phyloP scores from a whole-genome alignment of 2,113 vertebrate species.

The Callaeas wilsoni region DNA sequence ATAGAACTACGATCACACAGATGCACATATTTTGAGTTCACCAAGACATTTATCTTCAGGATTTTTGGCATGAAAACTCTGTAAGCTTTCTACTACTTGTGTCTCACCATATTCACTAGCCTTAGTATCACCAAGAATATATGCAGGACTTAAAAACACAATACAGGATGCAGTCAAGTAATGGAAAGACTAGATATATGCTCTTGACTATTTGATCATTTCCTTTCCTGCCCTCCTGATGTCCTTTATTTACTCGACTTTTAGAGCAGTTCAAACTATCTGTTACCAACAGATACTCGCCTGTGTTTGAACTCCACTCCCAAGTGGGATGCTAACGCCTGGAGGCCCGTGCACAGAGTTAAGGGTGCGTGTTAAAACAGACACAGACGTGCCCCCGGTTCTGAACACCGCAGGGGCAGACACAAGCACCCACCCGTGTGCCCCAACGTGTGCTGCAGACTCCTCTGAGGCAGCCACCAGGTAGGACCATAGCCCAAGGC shows the following conservation, averaged over 20 bases:
- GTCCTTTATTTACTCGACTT: neutral
- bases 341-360: neutral
- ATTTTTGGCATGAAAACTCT: neutral
- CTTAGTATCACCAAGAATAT: neutral
- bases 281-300: neutral
- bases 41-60: neutral
- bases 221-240: neutral
- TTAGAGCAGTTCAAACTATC: neutral
- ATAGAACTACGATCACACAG: neutral
- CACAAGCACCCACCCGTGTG: neutral
- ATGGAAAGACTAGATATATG: neutral
- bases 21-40: neutral
- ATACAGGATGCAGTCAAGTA: neutral
- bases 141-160: neutral
- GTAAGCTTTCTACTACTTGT: neutral
- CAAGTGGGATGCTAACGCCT: rapidly evolving
- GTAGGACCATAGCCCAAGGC: neutral
- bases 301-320: neutral
- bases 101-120: neutral
- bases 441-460: neutral
- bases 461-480: neutral
- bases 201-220: neutral
- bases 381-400: neutral
- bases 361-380: rapidly evolving
- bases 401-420: rapidly evolving